Percentiles rank a stretch among this genome's conserved stretches.
Evolutionary conservation across 2,113 vertebrate species (phyloP).

Genomic region (Conger conger): DNA sequence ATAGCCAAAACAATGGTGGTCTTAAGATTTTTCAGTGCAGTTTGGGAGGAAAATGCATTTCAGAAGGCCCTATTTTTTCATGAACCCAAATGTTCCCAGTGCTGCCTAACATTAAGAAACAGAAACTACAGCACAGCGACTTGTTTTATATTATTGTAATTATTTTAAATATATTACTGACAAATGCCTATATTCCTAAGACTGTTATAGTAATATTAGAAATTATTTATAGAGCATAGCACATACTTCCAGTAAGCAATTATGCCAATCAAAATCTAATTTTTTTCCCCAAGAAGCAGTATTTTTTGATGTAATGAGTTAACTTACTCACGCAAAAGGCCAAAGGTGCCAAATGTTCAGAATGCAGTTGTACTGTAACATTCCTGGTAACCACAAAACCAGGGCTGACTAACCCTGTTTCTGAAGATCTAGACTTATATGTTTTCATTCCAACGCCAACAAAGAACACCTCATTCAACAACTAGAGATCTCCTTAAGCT

Average conservation of each 20-base stretch:
- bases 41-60: neutral
- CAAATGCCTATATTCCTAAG: neutral
- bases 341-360: slow-evolving; percentile 18
- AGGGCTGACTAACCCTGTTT: too few relatives aligned
- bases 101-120: neutral
- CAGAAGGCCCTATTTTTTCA: neutral
- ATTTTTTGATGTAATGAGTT: neutral
- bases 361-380: slow-evolving; percentile 11
- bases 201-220: slow-evolving; percentile 10
- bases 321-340: neutral
- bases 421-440: too few relatives aligned
- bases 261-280: neutral
- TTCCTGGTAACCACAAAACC: slow-evolving; percentile 20
- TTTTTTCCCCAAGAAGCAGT: neutral
- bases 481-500: too few relatives aligned
- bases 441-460: too few relatives aligned
- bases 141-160: slow-evolving; percentile 18
- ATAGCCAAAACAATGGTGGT: neutral
- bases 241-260: slow-evolving; percentile 6
- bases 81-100: neutral
- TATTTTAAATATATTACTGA: neutral
- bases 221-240: neutral
- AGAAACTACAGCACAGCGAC: slow-evolving; percentile 16
- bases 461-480: too few relatives aligned
- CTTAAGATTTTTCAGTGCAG: neutral